phyloP scores from a whole-genome alignment of 2,113 vertebrate genomes.

The Capreolus pygargus region DNA sequence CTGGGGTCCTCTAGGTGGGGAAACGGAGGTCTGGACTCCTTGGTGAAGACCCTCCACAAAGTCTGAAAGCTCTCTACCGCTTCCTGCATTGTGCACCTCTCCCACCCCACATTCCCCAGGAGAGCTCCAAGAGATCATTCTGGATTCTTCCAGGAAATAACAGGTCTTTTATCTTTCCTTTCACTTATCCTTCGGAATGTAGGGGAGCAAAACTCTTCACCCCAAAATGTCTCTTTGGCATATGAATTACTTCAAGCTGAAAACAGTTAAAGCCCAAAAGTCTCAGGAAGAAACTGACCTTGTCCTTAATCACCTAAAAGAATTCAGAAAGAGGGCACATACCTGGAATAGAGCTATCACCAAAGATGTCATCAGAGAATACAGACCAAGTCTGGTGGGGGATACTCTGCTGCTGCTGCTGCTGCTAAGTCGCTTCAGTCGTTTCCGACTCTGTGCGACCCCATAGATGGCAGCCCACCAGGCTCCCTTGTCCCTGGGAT shows the following conservation, averaged over 20 bases:
- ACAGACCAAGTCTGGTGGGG: background rate
- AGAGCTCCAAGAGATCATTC: background rate
- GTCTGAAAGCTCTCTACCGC: background rate
- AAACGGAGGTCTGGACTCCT: background rate
- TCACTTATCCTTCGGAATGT: background rate
- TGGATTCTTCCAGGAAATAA: background rate
- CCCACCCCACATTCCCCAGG: background rate
- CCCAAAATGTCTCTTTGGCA: background rate
- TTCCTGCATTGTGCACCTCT: rapidly evolving
- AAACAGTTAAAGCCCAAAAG: background rate
- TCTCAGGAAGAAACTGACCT: background rate
- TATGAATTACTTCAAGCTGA: background rate
- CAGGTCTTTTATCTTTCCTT: background rate
- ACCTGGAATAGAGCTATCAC: background rate
- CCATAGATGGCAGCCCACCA: too few relatives aligned
- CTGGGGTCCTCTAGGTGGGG: background rate
- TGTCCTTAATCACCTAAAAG: background rate
- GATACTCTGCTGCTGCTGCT: too few relatives aligned
- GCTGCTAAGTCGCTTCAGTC: too few relatives aligned
- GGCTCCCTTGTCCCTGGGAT: too few relatives aligned
- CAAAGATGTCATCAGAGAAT: background rate
- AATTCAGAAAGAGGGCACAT: background rate
- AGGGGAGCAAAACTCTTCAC: background rate
- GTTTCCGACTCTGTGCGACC: too few relatives aligned
- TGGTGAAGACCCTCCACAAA: background rate